Conservation (phyloP, 2,797 vertebrate genomes). For the Platyrinchus mystaceus region DNA sequence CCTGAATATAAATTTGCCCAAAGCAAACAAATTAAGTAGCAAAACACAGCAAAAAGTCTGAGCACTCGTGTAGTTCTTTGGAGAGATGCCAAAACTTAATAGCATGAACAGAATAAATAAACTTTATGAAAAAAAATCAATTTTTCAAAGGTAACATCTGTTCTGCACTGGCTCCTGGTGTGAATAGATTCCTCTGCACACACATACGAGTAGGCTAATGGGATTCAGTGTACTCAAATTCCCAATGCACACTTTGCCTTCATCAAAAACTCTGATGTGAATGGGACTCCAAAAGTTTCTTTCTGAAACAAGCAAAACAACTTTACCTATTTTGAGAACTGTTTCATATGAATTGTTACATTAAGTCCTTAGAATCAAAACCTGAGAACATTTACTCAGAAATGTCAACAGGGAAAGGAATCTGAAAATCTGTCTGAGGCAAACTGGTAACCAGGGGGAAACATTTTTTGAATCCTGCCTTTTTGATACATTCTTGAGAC, state of each 20-base stretch:
- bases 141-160: slow-evolving; percentile 16
- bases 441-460: background rate
- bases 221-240: background rate
- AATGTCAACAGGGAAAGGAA: background rate
- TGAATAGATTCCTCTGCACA: background rate
- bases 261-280: background rate
- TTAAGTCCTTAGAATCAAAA: background rate
- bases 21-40: background rate
- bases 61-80: background rate
- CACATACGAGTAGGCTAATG: background rate
- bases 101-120: background rate
- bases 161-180: background rate
- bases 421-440: background rate
- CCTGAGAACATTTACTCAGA: background rate
- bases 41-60: background rate
- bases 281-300: background rate
- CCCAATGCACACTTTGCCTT: background rate
- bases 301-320: background rate
- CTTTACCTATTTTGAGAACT: background rate
- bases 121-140: background rate
- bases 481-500: background rate
- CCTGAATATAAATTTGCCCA: background rate
- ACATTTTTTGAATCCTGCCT: background rate
- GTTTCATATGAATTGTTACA: background rate
- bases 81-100: background rate